Evolutionary conservation across 2,888 invertebrate genomes (phyloP).

Genomic region (Epinotia demarniana): DNA sequence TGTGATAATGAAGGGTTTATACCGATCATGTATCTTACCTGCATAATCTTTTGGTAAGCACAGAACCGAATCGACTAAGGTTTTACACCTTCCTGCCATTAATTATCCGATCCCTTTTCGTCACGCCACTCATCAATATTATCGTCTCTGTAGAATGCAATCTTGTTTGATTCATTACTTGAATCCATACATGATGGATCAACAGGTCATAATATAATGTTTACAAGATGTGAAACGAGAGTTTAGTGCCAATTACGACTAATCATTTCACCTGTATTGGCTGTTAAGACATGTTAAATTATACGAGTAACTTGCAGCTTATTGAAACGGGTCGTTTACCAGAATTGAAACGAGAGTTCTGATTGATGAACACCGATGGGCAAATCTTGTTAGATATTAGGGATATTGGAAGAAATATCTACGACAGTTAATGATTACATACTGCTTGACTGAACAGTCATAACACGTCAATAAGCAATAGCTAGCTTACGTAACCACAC

Average conservation of each 20-base stretch:
- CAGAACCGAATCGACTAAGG: too few relatives aligned
- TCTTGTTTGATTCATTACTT: neutral
- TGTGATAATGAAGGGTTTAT: too few relatives aligned
- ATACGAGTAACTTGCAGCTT: too few relatives aligned
- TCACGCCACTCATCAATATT: neutral
- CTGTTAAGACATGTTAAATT: too few relatives aligned
- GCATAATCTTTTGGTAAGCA: too few relatives aligned
- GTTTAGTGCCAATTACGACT: neutral
- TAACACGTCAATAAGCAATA: slow-evolving; percentile 19
- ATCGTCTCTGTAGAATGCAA: neutral
- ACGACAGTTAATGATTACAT: neutral
- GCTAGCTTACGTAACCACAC: slow-evolving; percentile 30
- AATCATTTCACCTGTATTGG: too few relatives aligned
- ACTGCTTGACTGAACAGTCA: slow-evolving; percentile 11
- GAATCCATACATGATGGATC: neutral
- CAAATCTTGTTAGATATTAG: slow-evolving; percentile 1
- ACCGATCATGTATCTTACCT: too few relatives aligned
- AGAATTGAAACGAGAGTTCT: neutral
- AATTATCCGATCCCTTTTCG: too few relatives aligned
- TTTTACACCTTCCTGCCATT: too few relatives aligned
- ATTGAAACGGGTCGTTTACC: neutral
- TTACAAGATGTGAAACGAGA: neutral
- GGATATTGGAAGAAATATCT: neutral
- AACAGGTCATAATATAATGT: neutral
- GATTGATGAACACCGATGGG: neutral